phyloP scores from a whole-genome alignment of 2,797 vertebrate genomes.

The Pyrrhura leucotis region DNA sequence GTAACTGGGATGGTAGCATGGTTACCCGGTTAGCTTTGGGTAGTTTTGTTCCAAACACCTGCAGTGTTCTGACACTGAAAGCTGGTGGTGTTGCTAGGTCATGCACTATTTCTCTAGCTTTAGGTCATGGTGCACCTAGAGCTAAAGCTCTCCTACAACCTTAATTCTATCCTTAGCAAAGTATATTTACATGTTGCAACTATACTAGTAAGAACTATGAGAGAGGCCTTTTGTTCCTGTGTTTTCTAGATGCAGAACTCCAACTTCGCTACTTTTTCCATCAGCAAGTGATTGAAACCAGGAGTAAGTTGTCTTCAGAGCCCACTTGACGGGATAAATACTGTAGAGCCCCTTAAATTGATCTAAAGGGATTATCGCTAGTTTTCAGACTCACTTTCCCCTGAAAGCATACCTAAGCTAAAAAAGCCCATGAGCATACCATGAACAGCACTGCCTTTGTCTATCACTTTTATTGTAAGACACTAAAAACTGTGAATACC shows the following conservation, averaged over 20 bases:
- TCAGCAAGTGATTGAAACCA: not conserved
- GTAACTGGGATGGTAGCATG: not conserved
- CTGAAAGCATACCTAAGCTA: not conserved
- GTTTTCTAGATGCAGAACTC: not conserved
- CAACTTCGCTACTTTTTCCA: not conserved
- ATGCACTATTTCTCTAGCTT: not conserved
- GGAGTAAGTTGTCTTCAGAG: not conserved
- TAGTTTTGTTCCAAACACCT: not conserved
- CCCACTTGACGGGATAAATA: not conserved
- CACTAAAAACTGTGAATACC: not conserved
- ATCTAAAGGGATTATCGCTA: not conserved
- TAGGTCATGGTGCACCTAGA: not conserved
- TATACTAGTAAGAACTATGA: not conserved
- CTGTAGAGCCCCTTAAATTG: not conserved
- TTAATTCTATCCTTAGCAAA: not conserved
- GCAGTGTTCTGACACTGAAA: not conserved
- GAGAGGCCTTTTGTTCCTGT: not conserved
- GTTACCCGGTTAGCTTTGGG: not conserved
- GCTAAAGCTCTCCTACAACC: not conserved
- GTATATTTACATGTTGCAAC: not conserved
- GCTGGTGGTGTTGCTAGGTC: not conserved
- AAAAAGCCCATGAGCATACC: not conserved
- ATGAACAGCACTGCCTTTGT: not conserved
- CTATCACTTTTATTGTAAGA: not conserved
- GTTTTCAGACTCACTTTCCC: not conserved